Evolutionary conservation across 2,888 invertebrate genomes (phyloP).

Genomic region (Agrypnus murinus): DNA sequence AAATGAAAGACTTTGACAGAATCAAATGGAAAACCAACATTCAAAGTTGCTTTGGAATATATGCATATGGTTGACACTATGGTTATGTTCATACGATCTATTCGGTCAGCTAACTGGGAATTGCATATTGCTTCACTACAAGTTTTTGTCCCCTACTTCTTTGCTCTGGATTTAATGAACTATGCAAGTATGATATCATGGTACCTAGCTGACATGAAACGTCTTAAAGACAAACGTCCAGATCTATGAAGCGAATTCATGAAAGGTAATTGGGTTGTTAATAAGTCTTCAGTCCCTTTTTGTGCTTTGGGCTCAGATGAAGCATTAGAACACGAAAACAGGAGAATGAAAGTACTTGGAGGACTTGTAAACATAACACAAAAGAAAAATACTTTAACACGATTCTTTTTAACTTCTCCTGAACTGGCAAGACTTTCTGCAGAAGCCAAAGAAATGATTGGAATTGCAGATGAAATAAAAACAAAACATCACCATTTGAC

Average conservation of each 20-base stretch:
- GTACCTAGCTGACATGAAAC: background rate
- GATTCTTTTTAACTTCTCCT: too few species aligned
- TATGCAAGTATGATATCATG: slow-evolving; percentile 7
- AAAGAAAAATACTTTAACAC: slow-evolving; percentile 6
- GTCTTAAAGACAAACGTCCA: slow-evolving; percentile 5
- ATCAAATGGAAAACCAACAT: slow-evolving; percentile 3
- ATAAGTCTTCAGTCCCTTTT: slow-evolving; percentile 3
- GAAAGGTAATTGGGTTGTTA: slow-evolving; percentile 6
- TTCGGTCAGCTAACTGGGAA: too few species aligned
- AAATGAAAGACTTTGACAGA: slow-evolving; percentile 7
- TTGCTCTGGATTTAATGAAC: slow-evolving; percentile 4
- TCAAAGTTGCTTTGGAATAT: slow-evolving; percentile 8
- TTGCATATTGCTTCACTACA: background rate
- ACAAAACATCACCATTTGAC: slow-evolving; percentile 4
- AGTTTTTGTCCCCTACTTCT: slow-evolving; percentile 4
- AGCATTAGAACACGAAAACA: background rate
- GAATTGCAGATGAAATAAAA: slow-evolving; percentile 9
- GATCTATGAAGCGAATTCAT: slow-evolving; percentile 10
- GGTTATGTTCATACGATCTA: background rate
- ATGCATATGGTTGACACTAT: background rate
- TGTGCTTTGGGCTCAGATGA: slow-evolving; percentile 7
- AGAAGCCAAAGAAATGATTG: background rate
- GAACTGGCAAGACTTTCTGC: background rate
- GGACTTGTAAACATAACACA: slow-evolving; percentile 1
- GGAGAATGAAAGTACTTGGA: slow-evolving; percentile 11